Evolutionary conservation across 2,113 vertebrate species (phyloP), one percentile per base, ranked within the genome.

Genomic region (Gymnocephalus cernua): DNA sequence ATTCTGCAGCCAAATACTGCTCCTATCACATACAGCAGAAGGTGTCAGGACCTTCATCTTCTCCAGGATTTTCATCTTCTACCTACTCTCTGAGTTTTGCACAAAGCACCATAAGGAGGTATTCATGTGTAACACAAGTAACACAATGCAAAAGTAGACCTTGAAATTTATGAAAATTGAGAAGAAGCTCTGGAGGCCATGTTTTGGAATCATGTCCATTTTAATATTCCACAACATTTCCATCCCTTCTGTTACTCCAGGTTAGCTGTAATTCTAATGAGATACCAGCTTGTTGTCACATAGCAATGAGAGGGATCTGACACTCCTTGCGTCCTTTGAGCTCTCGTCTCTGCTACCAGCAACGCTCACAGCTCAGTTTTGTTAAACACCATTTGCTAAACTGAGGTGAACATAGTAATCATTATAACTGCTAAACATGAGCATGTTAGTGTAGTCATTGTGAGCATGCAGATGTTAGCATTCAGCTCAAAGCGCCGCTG

Each of bases 281-380:
- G 32, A 83, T 38, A 21, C 70, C 32, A 29, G 27, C 25, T 44
- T 66, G 48, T 77, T 48, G 16, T 68, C 58, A 1, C 58, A 81
- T 77, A 68, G 65, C 35, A 74, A 63, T 44, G 74, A 85, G 11
- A 23, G 41, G 18, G 41, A 79, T 62, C 70, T 51, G 38, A 72
- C 32, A 3, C 21, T 19, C n/a, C 18, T n/a, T 23, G n/a, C 4
- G 3, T 27, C 73, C 18, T 76, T 44, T 57, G 45, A 83, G 74
- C 38, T 72, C 59, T 23, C 51, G 45, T 62, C 65, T 71, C 51
- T 38, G 57, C 79, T 3, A 51, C n/a, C 27, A 78, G 79, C 41
- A 23, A 56, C 2, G 0, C 59, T 81, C 59, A 4, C 53, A 29
- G 67, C 62, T 85, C n/a, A 48, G 70, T 72, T 83, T 76, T 58